These are phyloP conservation scores for Steinernema hermaphroditum DNA, from an alignment of 2,888 invertebrate species.

Conservation along the genomic window DNA sequence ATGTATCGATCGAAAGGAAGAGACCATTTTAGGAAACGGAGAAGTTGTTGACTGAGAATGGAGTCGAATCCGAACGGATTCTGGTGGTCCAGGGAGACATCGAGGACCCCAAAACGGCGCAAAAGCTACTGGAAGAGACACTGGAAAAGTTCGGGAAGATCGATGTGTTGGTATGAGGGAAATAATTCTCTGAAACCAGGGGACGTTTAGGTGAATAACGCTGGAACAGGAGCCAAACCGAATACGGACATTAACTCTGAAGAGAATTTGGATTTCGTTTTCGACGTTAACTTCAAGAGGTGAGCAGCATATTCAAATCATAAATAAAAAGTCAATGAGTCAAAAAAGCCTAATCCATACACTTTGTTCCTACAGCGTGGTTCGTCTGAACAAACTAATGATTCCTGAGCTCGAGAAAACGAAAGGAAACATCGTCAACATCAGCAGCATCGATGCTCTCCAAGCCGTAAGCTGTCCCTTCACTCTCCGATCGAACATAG, in stretches of 20 bases:
- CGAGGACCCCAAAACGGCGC: constrained; percentile 28
- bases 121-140: constrained; percentile 31
- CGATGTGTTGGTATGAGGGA: constrained; percentile 33
- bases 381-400: constrained; percentile 22
- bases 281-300: constrained; percentile 23
- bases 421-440: constrained; percentile 31
- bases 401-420: constrained; percentile 30
- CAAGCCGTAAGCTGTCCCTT: constrained; percentile 5
- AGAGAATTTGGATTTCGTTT: constrained; percentile 9
- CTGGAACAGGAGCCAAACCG: constrained; percentile 31
- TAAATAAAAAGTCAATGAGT: too few relatives aligned
- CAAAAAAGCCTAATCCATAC: too few relatives aligned
- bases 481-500: background rate
- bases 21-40: background rate
- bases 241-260: background rate
- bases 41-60: background rate
- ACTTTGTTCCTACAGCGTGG: too few relatives aligned
- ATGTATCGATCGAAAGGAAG: background rate
- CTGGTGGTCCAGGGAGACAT: constrained; percentile 19
- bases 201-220: constrained; percentile 34
- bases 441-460: constrained; percentile 25
- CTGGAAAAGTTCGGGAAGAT: constrained; percentile 32
- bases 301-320: too few relatives aligned
- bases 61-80: background rate
- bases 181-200: too few relatives aligned